Evolutionary conservation across 1,140 invertebrate species (phyloP), one percentile per base, ranked within the genome.

Genomic region (Achroia grisella): DNA sequence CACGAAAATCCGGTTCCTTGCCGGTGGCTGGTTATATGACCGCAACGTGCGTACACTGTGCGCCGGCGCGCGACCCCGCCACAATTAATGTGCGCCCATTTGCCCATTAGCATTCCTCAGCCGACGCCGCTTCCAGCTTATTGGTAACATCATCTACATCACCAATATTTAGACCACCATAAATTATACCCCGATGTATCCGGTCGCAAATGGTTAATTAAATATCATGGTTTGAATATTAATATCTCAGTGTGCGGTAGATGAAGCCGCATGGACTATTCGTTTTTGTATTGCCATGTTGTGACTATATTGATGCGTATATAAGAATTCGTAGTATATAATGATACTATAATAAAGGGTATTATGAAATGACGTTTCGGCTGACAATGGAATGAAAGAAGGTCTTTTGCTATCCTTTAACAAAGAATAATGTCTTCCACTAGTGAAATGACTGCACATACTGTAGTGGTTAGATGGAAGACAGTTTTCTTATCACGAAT

Each of bases 261-360:
- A 35, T 35, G 27, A 10, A 2, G 17, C 10, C 8, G 14, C 28
- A 15, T 15, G 23, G 10, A 46, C 34, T 17, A 39, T 29, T 35
- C 15, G 44, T 31, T 46, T 27, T 32, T 17, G 44, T 43, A 44
- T 56, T 56, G 43, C 41, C n/a, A 44, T 57, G 34, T 52, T 43
- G 49, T 53, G 54, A 28, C 17, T 23, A 23, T 6, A 23, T 23
- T 23, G 17, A 23, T 23, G 17, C 17, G 2, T 3, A 23, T 2
- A 23, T 6, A 23, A 3, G 47, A 37, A 47, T 45, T 50, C 37
- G 36, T 31, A 15, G 54, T 52, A 48, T 56, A 58, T 55, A 48
- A 61, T 43, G 52, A 63, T 66, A 53, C 55, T 40, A 49, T 58
- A 52, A 64, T 61, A 58, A 62, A 67, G 57, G 61, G 52, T 47